phyloP scores from a whole-genome alignment of 1,140 invertebrate species.

The Melanaphis sacchari region DNA sequence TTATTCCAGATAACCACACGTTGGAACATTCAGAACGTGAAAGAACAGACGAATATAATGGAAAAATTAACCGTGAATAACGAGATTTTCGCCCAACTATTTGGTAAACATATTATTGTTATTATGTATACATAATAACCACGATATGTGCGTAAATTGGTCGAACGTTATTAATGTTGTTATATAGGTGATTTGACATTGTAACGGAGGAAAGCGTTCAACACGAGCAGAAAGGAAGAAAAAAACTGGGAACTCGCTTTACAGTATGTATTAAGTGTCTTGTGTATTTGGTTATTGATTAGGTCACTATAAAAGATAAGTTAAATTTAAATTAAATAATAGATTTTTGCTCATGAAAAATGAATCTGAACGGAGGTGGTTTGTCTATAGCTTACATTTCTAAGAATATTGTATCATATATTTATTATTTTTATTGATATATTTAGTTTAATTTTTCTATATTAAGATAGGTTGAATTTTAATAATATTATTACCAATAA shows the following conservation, averaged over 20 bases:
- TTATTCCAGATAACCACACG: neutral
- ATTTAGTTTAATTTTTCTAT: too few species aligned
- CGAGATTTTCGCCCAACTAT: neutral
- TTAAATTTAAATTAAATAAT: neutral
- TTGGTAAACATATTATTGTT: neutral
- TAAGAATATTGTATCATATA: neutral
- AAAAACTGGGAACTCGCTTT: neutral
- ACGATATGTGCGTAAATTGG: neutral
- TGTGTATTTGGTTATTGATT: neutral
- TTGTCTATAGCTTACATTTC: too few species aligned
- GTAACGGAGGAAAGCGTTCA: neutral
- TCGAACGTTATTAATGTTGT: neutral
- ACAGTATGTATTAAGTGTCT: neutral
- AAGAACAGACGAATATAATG: neutral
- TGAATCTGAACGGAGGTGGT: neutral
- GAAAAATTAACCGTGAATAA: conserved; percentile 18
- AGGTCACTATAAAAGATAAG: neutral
- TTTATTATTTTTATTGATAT: too few species aligned
- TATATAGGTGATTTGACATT: neutral
- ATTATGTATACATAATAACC: neutral
- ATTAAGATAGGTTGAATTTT: too few species aligned
- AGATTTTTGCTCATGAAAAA: neutral
- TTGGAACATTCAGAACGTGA: neutral
- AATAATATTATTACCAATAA: too few species aligned
- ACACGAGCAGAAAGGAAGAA: neutral